Percentiles rank a stretch among this genome's conserved stretches.
These are phyloP conservation scores for Amiota communis DNA, from an alignment of 2,888 invertebrate genomes.

Conservation along the genomic window DNA sequence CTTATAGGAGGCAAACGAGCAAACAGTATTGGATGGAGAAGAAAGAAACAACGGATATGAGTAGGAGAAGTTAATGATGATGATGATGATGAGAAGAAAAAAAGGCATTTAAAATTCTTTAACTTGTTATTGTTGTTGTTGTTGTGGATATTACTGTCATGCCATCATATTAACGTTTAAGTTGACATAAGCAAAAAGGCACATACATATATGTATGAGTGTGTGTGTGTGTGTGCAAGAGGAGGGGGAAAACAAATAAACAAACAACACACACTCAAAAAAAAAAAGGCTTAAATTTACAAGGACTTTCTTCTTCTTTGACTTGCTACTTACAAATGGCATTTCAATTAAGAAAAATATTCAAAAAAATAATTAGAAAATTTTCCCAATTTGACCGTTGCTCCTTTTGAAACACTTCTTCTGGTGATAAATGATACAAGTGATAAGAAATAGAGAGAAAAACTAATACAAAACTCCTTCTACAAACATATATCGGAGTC, in stretches of 20 bases:
- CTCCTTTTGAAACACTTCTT: no score
- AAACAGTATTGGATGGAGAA: no score
- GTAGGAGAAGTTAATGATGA: not conserved
- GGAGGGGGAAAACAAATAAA: not conserved
- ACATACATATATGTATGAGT: not conserved
- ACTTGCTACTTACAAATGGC: no score
- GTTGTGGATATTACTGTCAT: conserved; percentile 1
- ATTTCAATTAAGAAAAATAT: no score
- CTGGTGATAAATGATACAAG: no score
- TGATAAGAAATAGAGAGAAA: no score
- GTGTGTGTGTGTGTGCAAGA: not conserved
- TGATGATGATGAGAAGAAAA: not conserved
- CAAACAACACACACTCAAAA: not conserved
- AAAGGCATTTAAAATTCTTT: conserved; percentile 11
- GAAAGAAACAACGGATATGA: no score
- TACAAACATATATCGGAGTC: no score
- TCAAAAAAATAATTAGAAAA: no score
- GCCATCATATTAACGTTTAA: conserved; percentile 20
- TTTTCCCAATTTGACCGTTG: no score
- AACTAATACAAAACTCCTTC: no score
- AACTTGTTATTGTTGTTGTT: conserved; percentile 8
- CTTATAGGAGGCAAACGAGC: conserved; percentile 3
- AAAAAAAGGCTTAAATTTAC: not conserved
- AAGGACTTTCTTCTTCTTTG: no score
- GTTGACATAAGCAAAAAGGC: conserved; percentile 1